Conservation (phyloP, 2,113 vertebrate genomes). For the Muscicapa adusta region DNA sequence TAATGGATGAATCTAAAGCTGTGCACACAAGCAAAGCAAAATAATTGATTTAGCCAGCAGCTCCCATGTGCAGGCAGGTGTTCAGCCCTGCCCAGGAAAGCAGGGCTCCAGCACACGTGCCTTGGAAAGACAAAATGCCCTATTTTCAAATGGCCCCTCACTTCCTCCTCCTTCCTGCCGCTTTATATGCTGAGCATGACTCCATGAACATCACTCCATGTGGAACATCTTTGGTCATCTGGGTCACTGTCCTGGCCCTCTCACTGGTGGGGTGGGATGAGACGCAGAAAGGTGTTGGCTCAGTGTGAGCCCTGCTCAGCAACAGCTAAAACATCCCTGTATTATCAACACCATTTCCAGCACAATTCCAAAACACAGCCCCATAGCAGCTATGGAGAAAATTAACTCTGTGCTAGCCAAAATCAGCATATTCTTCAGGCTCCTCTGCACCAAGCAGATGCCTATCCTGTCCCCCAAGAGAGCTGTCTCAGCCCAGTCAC, state of each 20-base stretch:
- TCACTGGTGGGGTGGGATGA: neutral
- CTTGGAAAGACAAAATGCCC: neutral
- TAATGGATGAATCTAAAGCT: neutral
- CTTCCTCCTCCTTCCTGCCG: neutral
- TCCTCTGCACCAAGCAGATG: neutral
- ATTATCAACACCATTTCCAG: neutral
- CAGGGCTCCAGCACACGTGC: neutral
- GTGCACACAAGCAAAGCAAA: neutral
- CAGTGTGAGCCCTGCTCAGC: neutral
- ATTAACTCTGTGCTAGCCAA: neutral
- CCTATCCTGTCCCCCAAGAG: neutral
- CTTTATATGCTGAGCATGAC: neutral
- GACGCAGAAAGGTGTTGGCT: neutral
- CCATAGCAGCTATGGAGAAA: neutral
- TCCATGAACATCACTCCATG: neutral
- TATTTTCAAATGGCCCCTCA: neutral
- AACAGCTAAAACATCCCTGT: neutral
- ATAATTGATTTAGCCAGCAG: neutral
- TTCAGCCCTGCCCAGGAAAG: neutral
- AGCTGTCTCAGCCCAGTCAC: neutral
- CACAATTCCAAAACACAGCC: neutral
- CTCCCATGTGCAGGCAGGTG: neutral
- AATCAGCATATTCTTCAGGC: neutral
- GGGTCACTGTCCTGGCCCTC: neutral
- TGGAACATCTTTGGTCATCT: neutral